Conservation (phyloP, 2,888 invertebrate genomes). For the Pogonocherus hispidulus region DNA sequence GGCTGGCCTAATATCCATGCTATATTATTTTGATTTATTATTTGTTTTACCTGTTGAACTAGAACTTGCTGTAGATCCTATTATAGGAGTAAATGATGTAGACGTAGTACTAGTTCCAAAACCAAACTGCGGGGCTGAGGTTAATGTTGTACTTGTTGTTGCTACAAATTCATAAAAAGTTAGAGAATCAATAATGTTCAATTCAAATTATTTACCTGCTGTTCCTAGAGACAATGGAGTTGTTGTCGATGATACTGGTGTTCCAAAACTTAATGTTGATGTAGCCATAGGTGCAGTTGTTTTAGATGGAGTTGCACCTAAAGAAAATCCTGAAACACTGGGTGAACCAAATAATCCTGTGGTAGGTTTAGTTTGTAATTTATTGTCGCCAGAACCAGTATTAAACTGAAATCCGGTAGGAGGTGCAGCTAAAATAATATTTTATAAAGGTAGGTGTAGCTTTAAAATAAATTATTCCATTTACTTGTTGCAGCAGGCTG, state of each 20-base stretch:
- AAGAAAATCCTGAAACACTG: constrained; percentile 14
- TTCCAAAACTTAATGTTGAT: constrained; percentile 56
- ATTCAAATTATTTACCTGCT: constrained; percentile 17
- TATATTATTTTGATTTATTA: background rate
- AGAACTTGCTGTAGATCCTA: constrained; percentile 41
- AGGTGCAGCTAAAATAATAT: constrained; percentile 35
- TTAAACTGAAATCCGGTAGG: constrained; percentile 45
- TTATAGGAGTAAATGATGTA: constrained; percentile 45
- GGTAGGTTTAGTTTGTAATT: constrained; percentile 39
- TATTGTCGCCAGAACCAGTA: constrained; percentile 52
- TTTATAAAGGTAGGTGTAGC: constrained; percentile 8
- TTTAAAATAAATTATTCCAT: background rate
- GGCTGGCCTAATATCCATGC: too few relatives aligned
- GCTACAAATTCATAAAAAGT: too few relatives aligned
- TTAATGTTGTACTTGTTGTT: constrained; percentile 34
- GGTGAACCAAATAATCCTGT: constrained; percentile 33
- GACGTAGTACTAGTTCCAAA: constrained; percentile 41
- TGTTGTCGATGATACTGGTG: constrained; percentile 65
- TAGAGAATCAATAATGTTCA: background rate
- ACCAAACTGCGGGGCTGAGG: constrained; percentile 45
- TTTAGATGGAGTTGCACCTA: constrained; percentile 45
- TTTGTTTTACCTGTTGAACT: constrained; percentile 37
- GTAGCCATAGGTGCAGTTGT: constrained; percentile 38
- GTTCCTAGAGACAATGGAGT: constrained; percentile 49
- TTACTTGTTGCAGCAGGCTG: constrained; percentile 58